Evolutionary conservation across 2,888 invertebrate genomes (phyloP), one percentile per base, ranked within the genome.

Genomic region (Stenolophus ochropezus): DNA sequence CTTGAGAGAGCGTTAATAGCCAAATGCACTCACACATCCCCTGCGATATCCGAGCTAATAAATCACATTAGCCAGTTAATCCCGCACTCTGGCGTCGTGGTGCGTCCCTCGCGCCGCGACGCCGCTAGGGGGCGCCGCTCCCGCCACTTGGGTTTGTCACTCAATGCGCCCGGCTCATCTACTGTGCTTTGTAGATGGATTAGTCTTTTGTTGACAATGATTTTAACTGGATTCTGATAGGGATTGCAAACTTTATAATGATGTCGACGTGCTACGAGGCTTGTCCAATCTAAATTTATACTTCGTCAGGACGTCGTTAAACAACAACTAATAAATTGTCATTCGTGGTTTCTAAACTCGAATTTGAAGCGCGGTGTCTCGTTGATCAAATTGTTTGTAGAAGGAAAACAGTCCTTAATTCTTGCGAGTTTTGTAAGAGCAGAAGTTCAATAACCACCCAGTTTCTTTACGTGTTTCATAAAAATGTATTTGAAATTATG

Each of bases 51-150:
- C 86, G 85, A 83, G 87, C 86, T 81, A 86, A 88, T 89, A 88
- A 88, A 89, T 89, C 88, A 88, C 87, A 88, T 88, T 88, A 89
- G 88, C 87, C 87, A 86, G 86, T 86, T 88, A 88, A 89, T 88
- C 88, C 87, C 84, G 73, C 73, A 73, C 85, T 85, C 84, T 85
- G 73, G 85, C 86, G 85, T 18, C 21, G 47, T n/a, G 25, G 73
- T 21, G 47, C 47, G 47, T 20, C 11, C 8, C 14, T 8, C 6
- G 49, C 49, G 47, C 49, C 73, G 65, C 33, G 65, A 69, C 65
- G 33, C 61, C 25, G 58, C 23, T 20, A 53, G 18, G 65, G 65
- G 65, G 16, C 18, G 65, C 33, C 27, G 27, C 18, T 33, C 18
- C 33, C 65, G 27, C 27, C 65, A 69, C 65, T 69, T 69, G 33